A percentile compares a stretch with the other conserved stretches of the same genome.
Evolutionary conservation across 2,888 invertebrate species (phyloP).

Genomic region (Heliconius ismenius): DNA sequence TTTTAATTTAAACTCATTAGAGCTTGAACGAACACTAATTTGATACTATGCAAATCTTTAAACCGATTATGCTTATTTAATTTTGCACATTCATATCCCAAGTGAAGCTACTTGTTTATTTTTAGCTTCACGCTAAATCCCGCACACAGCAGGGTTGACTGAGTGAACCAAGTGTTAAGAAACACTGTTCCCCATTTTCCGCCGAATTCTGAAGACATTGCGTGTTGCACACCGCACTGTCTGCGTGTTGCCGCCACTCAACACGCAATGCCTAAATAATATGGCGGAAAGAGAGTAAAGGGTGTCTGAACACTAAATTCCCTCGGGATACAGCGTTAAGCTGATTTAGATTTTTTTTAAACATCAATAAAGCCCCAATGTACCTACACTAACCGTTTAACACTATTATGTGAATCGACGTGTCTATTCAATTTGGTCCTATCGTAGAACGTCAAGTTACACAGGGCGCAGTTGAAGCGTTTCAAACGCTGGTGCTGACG

Average conservation of each 20-base stretch:
- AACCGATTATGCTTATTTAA: no score
- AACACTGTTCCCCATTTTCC: not conserved
- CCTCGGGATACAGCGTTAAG: no score
- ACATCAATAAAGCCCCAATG: not conserved
- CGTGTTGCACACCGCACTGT: no score
- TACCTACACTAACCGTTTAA: slow-evolving; percentile 55
- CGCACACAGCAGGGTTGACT: no score
- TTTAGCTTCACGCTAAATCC: no score
- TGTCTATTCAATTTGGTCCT: slow-evolving; percentile 56
- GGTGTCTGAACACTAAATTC: no score
- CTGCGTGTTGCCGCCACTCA: no score
- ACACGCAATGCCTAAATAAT: no score
- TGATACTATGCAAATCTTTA: not conserved
- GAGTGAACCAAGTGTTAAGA: not conserved
- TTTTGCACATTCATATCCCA: not conserved
- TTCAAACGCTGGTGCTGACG: slow-evolving; percentile 51
- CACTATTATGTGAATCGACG: slow-evolving; percentile 59
- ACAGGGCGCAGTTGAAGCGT: slow-evolving; percentile 51
- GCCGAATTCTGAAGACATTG: not conserved
- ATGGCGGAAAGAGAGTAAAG: no score
- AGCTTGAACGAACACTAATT: not conserved
- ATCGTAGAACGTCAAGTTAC: slow-evolving; percentile 55
- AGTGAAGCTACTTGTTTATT: not conserved
- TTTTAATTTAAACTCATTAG: no score
- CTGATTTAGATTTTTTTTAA: no score